Base-by-base conservation (phyloP, 2,113 vertebrate species). In the Oxyruncus cristatus region DNA sequence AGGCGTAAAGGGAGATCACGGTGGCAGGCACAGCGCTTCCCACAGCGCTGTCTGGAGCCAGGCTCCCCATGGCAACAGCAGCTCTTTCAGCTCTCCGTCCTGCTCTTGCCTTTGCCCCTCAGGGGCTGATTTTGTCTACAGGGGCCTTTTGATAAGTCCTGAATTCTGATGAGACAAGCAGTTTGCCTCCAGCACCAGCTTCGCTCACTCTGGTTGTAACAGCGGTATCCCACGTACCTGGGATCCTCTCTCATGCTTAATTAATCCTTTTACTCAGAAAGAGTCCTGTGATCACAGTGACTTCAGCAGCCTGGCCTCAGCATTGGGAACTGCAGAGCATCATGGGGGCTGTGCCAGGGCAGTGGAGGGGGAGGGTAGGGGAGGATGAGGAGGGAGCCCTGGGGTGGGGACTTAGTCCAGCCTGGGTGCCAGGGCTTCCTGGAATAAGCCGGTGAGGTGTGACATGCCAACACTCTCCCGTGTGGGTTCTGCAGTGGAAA, bases 401-500 rank as follows among this genome's bases (percentile, higher is more conserved):
- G 35, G 24, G 6, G 8, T 32, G 27, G 2, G 9, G 12, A 59
- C 88, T 67, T 77, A 44, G 35, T 55, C 33, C 47, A 78, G 67
- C 32, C 42, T 88, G 28, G 14, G 33, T 83, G 21, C 26, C 9
- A 6, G 67, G 33, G 35, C 62, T 88, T 22, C 11, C 53, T 44
- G 72, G 49, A 50, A 37, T 50, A 39, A 35, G 8, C 21, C 53
- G 67, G 26, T 72, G 80, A 55, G 47, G 8, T 55, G 46, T 62
- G 76, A 55, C 37, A 46, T 59, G 32, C 61, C 59, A 16, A 26
- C 14, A 8, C n/a, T 86, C 23, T 71, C 9, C 30, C 7, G 21
- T 4, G 4, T 88, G 75, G 66, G 46, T 78, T 89, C 75, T 27
- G 3, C 96, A 99, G 99, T 99, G 98, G 99, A 99, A 92, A 99